Conservation (phyloP, 1,140 invertebrate species). For the Rhyacophila brunnea region DNA sequence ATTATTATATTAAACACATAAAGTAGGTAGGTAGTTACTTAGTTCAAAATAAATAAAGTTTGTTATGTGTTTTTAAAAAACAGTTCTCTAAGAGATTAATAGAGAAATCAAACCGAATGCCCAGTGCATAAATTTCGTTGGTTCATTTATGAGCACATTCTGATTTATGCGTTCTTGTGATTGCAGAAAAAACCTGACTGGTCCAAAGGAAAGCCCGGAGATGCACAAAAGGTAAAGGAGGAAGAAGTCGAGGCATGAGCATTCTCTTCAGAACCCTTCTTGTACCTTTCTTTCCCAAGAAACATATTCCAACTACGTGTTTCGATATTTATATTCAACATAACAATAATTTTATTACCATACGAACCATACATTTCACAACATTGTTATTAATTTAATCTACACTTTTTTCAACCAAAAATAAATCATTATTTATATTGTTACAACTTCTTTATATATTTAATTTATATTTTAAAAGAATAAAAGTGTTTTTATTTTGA, state of each 20-base stretch:
- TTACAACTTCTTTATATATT: conserved; percentile 12
- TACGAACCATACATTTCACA: conserved; percentile 26
- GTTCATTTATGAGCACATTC: too few species aligned
- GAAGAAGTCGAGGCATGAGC: conserved; percentile 78
- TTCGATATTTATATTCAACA: conserved; percentile 17
- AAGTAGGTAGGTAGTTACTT: too few species aligned
- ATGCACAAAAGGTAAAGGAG: conserved; percentile 86
- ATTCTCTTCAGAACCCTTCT: conserved; percentile 36
- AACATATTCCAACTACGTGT: conserved; percentile 35
- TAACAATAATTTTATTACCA: conserved; percentile 14
- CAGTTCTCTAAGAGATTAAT: too few species aligned
- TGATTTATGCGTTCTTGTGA: conserved; percentile 6
- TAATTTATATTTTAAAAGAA: conserved; percentile 15
- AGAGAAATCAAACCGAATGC: too few species aligned
- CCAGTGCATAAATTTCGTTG: too few species aligned
- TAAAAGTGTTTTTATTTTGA: conserved; percentile 22
- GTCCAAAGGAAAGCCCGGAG: conserved; percentile 81
- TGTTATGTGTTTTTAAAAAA: too few species aligned
- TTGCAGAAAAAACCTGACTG: conserved; percentile 88
- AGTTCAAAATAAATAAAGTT: too few species aligned
- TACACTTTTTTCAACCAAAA: conserved; percentile 6
- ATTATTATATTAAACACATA: too few species aligned
- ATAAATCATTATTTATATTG: conserved; percentile 14
- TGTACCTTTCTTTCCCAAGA: conserved; percentile 30
- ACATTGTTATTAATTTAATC: conserved; percentile 15